A percentile compares a stretch with the other conserved stretches of the same genome.
Evolutionary conservation across 2,888 invertebrate species (phyloP).

Genomic region (Ganaspis brasiliensis): DNA sequence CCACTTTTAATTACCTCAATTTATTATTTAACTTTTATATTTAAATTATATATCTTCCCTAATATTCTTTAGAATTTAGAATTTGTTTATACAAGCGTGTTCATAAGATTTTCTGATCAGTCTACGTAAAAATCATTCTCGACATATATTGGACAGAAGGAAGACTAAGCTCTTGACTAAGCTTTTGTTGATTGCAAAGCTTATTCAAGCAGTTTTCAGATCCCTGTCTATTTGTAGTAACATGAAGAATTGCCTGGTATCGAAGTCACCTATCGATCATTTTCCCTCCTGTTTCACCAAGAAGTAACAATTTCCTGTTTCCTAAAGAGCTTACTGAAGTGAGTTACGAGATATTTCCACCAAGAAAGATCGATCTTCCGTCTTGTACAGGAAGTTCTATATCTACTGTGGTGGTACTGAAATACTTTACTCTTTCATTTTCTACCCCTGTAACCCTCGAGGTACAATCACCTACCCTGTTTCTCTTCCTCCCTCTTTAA

Average conservation of each 20-base stretch:
- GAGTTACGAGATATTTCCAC: slow-evolving; percentile 78
- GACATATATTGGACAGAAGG: slow-evolving; percentile 7
- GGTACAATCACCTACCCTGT: slow-evolving; percentile 45
- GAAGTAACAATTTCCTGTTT: slow-evolving; percentile 79
- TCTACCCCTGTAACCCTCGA: slow-evolving; percentile 58
- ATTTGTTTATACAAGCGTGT: too few species aligned
- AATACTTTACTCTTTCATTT: slow-evolving; percentile 68
- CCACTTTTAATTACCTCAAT: too few species aligned
- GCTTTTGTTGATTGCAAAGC: slow-evolving; percentile 34
- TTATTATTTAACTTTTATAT: too few species aligned
- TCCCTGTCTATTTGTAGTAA: slow-evolving; percentile 36
- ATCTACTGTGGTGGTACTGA: slow-evolving; percentile 64
- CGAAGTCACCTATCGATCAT: slow-evolving; percentile 75
- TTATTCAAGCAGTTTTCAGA: slow-evolving; percentile 29
- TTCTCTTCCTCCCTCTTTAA: slow-evolving; percentile 19
- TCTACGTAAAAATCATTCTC: background rate
- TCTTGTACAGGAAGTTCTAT: slow-evolving; percentile 68
- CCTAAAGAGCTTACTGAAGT: slow-evolving; percentile 77
- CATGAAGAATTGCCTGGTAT: slow-evolving; percentile 60
- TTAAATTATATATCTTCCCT: too few species aligned
- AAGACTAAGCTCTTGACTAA: slow-evolving; percentile 13
- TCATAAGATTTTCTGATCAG: too few species aligned
- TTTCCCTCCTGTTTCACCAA: slow-evolving; percentile 69
- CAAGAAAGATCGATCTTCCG: slow-evolving; percentile 73
- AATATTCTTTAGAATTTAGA: too few species aligned